phyloP scores from a whole-genome alignment of 2,888 invertebrate genomes.

The Diachrysia chrysitis region DNA sequence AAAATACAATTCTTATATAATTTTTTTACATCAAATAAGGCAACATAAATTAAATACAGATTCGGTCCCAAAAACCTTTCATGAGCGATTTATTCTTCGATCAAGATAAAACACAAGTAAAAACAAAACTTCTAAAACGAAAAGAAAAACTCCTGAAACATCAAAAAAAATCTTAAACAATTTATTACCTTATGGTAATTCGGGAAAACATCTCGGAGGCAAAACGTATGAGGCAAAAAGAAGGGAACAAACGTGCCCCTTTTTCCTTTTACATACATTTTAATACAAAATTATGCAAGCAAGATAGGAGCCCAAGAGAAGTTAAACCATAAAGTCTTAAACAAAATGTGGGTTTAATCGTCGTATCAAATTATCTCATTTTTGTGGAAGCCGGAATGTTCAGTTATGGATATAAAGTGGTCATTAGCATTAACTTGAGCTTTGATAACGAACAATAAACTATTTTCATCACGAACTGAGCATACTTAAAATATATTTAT shows the following conservation, averaged over 20 bases:
- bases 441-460: constrained; percentile 38
- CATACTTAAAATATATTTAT: constrained; percentile 22
- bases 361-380: constrained; percentile 79
- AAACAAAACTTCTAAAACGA: constrained; percentile 12
- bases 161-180: constrained; percentile 52
- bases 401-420: constrained; percentile 69
- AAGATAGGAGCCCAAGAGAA: constrained; percentile 63
- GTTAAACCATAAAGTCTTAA: constrained; percentile 74
- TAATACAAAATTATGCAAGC: constrained; percentile 74
- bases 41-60: not conserved
- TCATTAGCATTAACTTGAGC: constrained; percentile 56
- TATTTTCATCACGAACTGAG: constrained; percentile 20
- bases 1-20: not conserved
- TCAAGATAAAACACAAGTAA: not conserved
- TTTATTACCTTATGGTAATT: constrained; percentile 61
- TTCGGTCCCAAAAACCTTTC: not conserved
- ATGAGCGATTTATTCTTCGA: not conserved
- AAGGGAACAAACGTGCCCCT: constrained; percentile 50
- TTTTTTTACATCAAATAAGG: not conserved
- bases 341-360: constrained; percentile 75
- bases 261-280: constrained; percentile 60
- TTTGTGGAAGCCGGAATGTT: constrained; percentile 60
- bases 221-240: constrained; percentile 52
- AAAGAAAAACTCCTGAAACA: constrained; percentile 28
- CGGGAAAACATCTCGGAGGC: constrained; percentile 53